These are phyloP conservation scores for Caradrina clavipalpis DNA, from an alignment of 2,888 invertebrate genomes.

Conservation along the genomic window DNA sequence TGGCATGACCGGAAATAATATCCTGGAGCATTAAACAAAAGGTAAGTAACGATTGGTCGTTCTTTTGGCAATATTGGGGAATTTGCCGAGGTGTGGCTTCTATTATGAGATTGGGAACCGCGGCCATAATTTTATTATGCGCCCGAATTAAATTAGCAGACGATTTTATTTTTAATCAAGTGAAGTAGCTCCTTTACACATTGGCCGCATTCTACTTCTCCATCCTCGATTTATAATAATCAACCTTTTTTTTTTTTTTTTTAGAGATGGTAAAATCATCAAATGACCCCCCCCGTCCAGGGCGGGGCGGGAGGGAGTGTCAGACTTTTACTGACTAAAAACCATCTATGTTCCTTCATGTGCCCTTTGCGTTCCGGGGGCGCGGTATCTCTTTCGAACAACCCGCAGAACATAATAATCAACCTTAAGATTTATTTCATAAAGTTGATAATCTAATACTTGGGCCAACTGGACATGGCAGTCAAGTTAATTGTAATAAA, in stretches of 20 bases:
- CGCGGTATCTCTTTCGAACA: too few species aligned
- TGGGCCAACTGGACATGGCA: conserved; percentile 12
- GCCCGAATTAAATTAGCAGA: conserved; percentile 77
- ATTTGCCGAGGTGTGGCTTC: conserved; percentile 83
- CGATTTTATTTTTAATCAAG: conserved; percentile 83
- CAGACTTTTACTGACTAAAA: too few species aligned
- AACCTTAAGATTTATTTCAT: not conserved
- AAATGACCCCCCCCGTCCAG: too few species aligned
- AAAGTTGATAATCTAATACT: conserved; percentile 33
- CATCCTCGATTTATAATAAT: too few species aligned
- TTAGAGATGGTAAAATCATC: too few species aligned
- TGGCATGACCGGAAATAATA: conserved; percentile 89
- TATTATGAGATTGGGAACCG: conserved; percentile 74
- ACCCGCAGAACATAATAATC: conserved; percentile 1
- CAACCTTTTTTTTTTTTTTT: too few species aligned
- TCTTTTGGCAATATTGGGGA: conserved; percentile 84
- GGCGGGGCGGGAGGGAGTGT: too few species aligned
- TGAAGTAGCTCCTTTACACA: conserved; percentile 65
- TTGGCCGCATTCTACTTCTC: conserved; percentile 34
- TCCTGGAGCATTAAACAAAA: conserved; percentile 82
- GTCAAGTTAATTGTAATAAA: conserved; percentile 57
- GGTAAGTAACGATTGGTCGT: conserved; percentile 83
- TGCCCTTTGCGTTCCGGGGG: too few species aligned
- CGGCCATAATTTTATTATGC: conserved; percentile 78
- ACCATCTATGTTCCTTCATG: too few species aligned